Conservation (phyloP, 2,113 vertebrate species). For the Desmodus rotundus region DNA sequence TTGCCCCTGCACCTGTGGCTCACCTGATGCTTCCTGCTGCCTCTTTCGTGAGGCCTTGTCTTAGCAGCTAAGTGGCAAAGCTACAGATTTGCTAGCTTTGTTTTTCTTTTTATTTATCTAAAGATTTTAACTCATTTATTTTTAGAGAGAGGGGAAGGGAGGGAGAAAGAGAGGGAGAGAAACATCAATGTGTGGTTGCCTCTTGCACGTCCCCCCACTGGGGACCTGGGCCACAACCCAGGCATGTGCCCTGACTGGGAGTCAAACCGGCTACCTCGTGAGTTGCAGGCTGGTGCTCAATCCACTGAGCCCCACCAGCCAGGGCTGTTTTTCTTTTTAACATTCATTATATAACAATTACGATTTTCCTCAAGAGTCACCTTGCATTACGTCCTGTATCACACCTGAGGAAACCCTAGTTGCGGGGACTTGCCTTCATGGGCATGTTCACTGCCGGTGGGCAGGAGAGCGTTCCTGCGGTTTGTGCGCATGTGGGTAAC, state of each 20-base stretch:
- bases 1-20: not conserved
- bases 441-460: not conserved
- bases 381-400: accelerated
- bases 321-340: not conserved
- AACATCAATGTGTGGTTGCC: too few relatives aligned
- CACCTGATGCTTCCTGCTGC: accelerated
- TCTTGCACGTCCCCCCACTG: too few relatives aligned
- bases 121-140: not conserved
- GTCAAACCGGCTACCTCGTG: too few relatives aligned
- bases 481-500: accelerated
- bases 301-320: too few relatives aligned
- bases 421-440: too few relatives aligned
- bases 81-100: not conserved
- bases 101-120: not conserved
- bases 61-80: not conserved
- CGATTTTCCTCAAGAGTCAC: not conserved
- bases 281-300: too few relatives aligned
- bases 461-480: not conserved
- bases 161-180: too few relatives aligned
- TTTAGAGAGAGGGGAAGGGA: too few relatives aligned
- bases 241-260: too few relatives aligned
- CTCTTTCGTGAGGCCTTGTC: not conserved
- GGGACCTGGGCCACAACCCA: too few relatives aligned
- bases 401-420: not conserved
- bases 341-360: not conserved